phyloP scores from a whole-genome alignment of 2,888 invertebrate species.

The Oscheius sp. region DNA sequence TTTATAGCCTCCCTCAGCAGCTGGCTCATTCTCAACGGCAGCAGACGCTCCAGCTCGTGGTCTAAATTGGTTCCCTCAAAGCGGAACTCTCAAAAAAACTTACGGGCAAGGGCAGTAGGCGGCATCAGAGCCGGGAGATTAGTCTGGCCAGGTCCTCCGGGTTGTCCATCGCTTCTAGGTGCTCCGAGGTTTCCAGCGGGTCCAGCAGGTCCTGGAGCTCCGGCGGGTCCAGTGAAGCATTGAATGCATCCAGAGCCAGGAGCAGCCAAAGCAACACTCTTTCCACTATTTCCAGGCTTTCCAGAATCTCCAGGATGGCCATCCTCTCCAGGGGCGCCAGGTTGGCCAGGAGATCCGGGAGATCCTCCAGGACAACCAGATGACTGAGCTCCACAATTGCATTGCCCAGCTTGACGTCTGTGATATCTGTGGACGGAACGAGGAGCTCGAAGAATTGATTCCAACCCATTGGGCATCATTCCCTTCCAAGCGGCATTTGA shows the following conservation, averaged over 20 bases:
- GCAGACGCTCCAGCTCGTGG: conserved; percentile 14
- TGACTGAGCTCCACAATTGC: conserved; percentile 22
- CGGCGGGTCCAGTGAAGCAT: conserved; percentile 63
- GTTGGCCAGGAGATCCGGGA: conserved; percentile 3
- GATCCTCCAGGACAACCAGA: conserved; percentile 12
- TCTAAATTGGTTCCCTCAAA: neutral
- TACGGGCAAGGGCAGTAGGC: conserved; percentile 1
- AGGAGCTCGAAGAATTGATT: conserved; percentile 10
- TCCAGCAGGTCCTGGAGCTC: conserved; percentile 55
- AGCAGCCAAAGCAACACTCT: conserved; percentile 1
- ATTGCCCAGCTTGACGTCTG: conserved; percentile 4
- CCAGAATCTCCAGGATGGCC: conserved; percentile 10
- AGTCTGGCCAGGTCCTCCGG: conserved; percentile 47
- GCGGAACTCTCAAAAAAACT: neutral
- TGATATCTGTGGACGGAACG: neutral
- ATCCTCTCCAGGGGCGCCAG: conserved; percentile 11
- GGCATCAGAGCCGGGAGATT: conserved; percentile 9
- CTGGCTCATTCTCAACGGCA: too few relatives aligned
- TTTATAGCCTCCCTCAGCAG: neutral
- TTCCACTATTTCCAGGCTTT: conserved; percentile 9
- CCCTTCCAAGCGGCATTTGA: too few relatives aligned
- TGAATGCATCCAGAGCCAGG: neutral
- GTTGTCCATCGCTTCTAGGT: conserved; percentile 61
- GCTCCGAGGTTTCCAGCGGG: conserved; percentile 53
- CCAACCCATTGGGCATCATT: conserved; percentile 7